Conservation (phyloP, 2,888 invertebrate species). For the Acanthosepion lycidas region DNA sequence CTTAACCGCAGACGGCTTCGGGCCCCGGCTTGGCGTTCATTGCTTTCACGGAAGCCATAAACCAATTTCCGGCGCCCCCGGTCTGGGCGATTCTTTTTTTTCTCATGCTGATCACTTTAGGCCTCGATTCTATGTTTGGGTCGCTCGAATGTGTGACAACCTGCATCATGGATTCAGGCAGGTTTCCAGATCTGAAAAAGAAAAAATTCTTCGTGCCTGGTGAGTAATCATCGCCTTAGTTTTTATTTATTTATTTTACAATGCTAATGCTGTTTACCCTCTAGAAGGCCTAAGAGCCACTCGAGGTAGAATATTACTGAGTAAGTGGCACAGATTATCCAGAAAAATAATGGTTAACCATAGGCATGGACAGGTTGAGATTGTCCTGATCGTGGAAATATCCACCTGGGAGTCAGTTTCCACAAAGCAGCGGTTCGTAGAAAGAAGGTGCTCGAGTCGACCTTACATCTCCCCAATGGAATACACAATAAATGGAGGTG, state of each 20-base stretch:
- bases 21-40: conserved; percentile 96
- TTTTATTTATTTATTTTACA: neutral
- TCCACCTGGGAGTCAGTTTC: no score
- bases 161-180: conserved; percentile 93
- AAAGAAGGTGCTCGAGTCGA: no score
- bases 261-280: no score
- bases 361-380: no score
- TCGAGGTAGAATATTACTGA: no score
- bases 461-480: no score
- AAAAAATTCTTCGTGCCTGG: conserved; percentile 23
- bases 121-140: conserved; percentile 95
- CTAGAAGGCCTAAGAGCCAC: no score
- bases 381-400: no score
- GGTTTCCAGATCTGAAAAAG: conserved; percentile 80
- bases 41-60: conserved; percentile 95
- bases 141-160: conserved; percentile 96
- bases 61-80: conserved; percentile 92
- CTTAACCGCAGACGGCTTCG: conserved; percentile 86
- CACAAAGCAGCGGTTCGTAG: no score
- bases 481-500: no score
- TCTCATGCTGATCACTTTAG: conserved; percentile 92
- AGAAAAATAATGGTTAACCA: no score
- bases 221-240: neutral
- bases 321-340: no score
- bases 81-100: conserved; percentile 97